Evolutionary conservation across 2,888 invertebrate species (phyloP).

Genomic region (Drosophila hawaiiensis): DNA sequence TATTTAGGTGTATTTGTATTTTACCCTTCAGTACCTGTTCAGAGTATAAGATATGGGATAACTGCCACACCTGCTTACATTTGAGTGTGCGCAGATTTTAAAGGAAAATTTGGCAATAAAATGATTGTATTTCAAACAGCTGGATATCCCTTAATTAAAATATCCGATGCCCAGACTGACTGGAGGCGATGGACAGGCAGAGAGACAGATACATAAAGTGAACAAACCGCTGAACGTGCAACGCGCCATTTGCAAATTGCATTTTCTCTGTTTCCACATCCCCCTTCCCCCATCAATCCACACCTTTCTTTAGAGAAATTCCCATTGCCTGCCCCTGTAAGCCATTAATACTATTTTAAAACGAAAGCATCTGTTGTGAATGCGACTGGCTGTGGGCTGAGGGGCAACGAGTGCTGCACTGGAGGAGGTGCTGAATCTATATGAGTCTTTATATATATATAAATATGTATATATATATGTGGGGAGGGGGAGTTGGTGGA

Average conservation of each 20-base stretch:
- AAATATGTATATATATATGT: neutral
- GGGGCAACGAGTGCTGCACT: too few relatives aligned
- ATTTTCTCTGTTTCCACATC: neutral
- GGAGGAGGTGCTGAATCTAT: neutral
- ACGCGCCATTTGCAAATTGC: constrained; percentile 30
- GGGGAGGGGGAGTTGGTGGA: too few relatives aligned
- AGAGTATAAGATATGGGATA: neutral
- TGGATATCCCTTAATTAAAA: constrained; percentile 23
- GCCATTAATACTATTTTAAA: constrained; percentile 13
- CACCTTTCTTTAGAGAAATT: constrained; percentile 1
- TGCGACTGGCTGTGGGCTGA: neutral
- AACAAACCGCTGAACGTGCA: constrained; percentile 10
- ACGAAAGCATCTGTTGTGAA: constrained; percentile 27
- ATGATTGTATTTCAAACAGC: neutral
- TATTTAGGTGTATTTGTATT: neutral
- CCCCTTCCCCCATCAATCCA: neutral
- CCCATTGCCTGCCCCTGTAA: neutral
- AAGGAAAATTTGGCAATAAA: neutral
- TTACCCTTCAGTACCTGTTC: neutral
- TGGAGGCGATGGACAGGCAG: neutral
- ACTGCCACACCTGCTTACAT: neutral
- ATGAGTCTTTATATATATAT: neutral
- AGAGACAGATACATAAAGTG: neutral
- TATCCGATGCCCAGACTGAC: neutral
- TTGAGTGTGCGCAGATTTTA: neutral